phyloP scores from a whole-genome alignment of 1,140 invertebrate species.

The Alviniconcha marisindica region DNA sequence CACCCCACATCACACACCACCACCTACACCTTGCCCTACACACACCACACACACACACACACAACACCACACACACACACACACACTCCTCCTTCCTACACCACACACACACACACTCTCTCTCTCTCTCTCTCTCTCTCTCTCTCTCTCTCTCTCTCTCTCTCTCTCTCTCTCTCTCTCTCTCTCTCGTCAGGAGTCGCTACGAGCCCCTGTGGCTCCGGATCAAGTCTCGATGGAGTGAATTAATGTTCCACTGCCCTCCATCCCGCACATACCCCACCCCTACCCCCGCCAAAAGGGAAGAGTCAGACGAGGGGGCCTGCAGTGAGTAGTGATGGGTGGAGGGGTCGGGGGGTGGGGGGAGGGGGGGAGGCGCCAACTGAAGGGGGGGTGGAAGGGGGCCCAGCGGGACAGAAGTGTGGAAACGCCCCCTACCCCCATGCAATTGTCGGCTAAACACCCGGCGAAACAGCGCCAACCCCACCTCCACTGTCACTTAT shows the following conservation, averaged over 20 bases:
- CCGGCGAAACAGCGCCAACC: too few species aligned
- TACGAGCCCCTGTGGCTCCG: too few species aligned
- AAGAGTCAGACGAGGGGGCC: not conserved
- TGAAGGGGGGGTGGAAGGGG: not conserved
- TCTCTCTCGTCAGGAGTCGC: not conserved
- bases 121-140: not conserved
- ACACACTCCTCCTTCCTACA: not conserved
- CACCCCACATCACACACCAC: not conserved
- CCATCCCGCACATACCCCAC: too few species aligned
- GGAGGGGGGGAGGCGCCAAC: not conserved
- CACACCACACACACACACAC: not conserved
- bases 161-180: conserved; percentile 27
- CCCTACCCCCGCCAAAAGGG: too few species aligned
- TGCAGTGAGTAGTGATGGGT: not conserved
- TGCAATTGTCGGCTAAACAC: too few species aligned
- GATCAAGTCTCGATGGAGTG: too few species aligned
- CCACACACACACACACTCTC: not conserved
- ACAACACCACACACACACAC: not conserved
- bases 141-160: conserved; percentile 18
- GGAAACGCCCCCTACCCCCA: too few species aligned
- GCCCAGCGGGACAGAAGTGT: too few species aligned
- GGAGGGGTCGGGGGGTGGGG: not conserved
- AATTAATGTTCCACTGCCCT: too few species aligned
- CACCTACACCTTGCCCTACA: not conserved
- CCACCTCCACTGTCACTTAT: too few species aligned